Conservation (phyloP, 2,797 vertebrate genomes). For the Enteromius radiatus region DNA sequence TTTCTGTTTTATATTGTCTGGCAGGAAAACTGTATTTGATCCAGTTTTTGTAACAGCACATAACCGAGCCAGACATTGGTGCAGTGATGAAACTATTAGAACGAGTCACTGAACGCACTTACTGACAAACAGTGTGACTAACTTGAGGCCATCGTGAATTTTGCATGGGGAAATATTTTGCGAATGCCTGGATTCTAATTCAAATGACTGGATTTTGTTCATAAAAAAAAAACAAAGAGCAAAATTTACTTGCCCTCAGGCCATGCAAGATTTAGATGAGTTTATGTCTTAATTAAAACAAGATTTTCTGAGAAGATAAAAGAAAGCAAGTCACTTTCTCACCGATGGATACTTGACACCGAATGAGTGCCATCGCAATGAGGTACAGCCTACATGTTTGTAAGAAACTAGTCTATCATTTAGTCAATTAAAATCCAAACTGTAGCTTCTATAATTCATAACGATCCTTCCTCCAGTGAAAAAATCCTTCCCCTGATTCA, state of each 20-base stretch:
- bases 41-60: not conserved
- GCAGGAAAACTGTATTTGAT: not conserved
- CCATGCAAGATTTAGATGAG: too few relatives aligned
- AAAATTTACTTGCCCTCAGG: too few relatives aligned
- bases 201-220: not conserved
- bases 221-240: not conserved
- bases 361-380: not conserved
- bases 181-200: not conserved
- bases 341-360: not conserved
- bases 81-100: not conserved
- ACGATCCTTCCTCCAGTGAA: too few relatives aligned
- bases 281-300: not conserved
- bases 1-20: not conserved
- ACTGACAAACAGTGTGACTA: not conserved
- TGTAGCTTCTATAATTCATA: too few relatives aligned
- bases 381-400: not conserved
- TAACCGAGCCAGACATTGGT: not conserved
- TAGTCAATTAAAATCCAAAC: too few relatives aligned
- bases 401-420: not conserved
- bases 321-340: not conserved
- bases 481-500: not conserved
- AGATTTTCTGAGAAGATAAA: not conserved
- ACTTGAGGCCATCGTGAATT: not conserved
- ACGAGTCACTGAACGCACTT: not conserved
- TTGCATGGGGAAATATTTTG: not conserved